Percentiles rank a stretch among this genome's conserved stretches.
phyloP scores from a whole-genome alignment of 30 jellyfish, hydroid and myxozoan species.

The Aurelia aurita region DNA sequence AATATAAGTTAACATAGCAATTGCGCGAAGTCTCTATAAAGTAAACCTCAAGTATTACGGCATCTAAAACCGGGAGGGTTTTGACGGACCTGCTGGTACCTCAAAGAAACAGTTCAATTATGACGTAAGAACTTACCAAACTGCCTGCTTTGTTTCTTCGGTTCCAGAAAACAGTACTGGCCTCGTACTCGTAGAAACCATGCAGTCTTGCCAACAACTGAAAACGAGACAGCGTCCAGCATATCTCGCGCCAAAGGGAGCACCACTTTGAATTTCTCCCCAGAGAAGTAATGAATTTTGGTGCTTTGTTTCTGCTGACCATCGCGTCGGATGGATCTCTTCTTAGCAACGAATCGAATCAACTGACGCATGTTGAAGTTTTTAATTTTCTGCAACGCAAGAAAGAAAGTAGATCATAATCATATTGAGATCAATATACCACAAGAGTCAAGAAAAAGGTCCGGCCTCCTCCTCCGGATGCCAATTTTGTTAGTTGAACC shows the following conservation, averaged over 20 bases:
- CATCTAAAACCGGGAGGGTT: no score
- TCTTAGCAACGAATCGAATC: background rate
- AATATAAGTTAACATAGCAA: no score
- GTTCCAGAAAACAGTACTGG: slow-evolving; percentile 45
- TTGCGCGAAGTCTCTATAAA: no score
- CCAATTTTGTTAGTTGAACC: no score
- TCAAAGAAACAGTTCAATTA: no score
- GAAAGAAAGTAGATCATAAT: background rate
- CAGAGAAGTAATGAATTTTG: slow-evolving; percentile 41
- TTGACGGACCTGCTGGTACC: no score
- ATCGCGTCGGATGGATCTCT: background rate
- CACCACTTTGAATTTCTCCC: slow-evolving; percentile 41
- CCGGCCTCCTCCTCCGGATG: no score
- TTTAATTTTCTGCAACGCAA: background rate
- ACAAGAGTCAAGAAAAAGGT: no score
- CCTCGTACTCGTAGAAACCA: slow-evolving; percentile 55
- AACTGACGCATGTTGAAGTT: background rate
- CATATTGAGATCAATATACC: no score
- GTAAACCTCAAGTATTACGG: no score
- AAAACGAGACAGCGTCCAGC: slow-evolving; percentile 34
- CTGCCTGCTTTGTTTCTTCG: slow-evolving; percentile 38
- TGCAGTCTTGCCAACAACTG: slow-evolving; percentile 38
- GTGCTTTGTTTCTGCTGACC: slow-evolving; percentile 8
- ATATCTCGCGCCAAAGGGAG: slow-evolving; percentile 33
- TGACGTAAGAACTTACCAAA: slow-evolving; percentile 24